Conservation (phyloP, 2,888 invertebrate species). For the Acanthococcus lagerstroemiae region DNA sequence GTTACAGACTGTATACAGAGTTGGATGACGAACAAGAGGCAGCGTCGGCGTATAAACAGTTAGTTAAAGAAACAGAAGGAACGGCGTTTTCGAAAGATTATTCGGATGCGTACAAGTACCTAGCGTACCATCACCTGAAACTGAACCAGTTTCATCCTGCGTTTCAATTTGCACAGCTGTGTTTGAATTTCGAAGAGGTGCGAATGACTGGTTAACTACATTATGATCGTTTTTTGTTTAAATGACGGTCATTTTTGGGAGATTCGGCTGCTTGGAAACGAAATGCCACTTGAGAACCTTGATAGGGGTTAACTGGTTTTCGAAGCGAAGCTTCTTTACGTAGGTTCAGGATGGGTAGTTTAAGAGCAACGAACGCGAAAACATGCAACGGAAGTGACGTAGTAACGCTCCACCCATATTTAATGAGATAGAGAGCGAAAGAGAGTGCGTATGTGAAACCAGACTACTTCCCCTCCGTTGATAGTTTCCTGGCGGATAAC, state of each 20-base stretch:
- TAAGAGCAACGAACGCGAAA: too few relatives aligned
- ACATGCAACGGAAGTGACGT: too few relatives aligned
- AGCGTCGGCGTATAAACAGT: slow-evolving; percentile 5
- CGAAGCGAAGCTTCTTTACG: too few relatives aligned
- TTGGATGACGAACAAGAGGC: slow-evolving; percentile 17
- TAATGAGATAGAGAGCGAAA: too few relatives aligned
- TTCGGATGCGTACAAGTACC: slow-evolving; percentile 75
- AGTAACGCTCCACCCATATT: too few relatives aligned
- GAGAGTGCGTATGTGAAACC: too few relatives aligned
- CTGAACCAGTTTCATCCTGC: slow-evolving; percentile 77
- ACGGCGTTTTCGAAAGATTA: slow-evolving; percentile 59
- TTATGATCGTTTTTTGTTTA: background rate
- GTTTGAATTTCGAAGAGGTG: slow-evolving; percentile 27
- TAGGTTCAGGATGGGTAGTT: background rate
- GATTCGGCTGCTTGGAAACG: too few relatives aligned
- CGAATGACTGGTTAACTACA: too few relatives aligned
- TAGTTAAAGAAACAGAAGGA: slow-evolving; percentile 22
- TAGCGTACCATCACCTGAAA: slow-evolving; percentile 82
- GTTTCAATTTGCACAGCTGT: slow-evolving; percentile 63
- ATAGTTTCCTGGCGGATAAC: too few relatives aligned
- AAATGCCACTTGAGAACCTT: background rate
- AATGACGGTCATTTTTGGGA: background rate
- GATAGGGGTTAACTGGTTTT: background rate
- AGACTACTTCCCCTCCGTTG: too few relatives aligned
- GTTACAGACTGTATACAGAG: slow-evolving; percentile 47